Evolutionary conservation across 2,888 invertebrate species (phyloP), one percentile per base, ranked within the genome.

Genomic region (Bombyx huttoni): DNA sequence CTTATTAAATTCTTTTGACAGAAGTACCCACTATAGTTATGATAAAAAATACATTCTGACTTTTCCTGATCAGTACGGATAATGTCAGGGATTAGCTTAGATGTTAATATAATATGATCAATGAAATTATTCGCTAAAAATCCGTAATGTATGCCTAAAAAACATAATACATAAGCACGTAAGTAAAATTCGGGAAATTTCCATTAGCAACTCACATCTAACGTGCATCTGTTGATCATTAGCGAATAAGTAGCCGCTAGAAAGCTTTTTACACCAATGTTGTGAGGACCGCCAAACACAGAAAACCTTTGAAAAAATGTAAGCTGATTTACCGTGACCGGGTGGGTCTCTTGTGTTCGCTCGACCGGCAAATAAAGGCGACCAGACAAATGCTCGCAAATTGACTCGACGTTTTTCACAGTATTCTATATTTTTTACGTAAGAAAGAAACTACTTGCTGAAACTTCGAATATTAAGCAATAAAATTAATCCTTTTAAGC

Each of bases 371-470:
- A 87, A 85, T 84, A 86, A 85, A 86, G 81, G 82, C 82, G 78
- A 80, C 82, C 82, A 84, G 85, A 85, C 84, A 85, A 86, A 86
- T 85, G 83, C 78, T 82, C 75, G 73, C 80, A 86, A 86, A 87
- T 87, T 85, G 84, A 85, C 83, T 85, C 78, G 72, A 85, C 81
- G 77, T 81, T 84, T 83, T 81, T 80, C 78, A 81, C 78, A 73
- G 77, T 79, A 78, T 74, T 73, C 75, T 75, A 81, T 79, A 80
- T 77, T 81, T 81, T 73, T 76, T 70, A 67, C 66, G 63, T 61
- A 72, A 73, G 61, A 57, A 64, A 59, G 53, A 49, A 61, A 63
- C 61, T 68, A 67, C 67, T 73, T 68, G 62, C 65, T 64, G 66
- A 67, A 67, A 70, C 61, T 60, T 60, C 58, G 56, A 56, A 64